These are phyloP conservation scores for Pampusana beccarii DNA, from an alignment of 2,113 vertebrate species.

Conservation along the genomic window DNA sequence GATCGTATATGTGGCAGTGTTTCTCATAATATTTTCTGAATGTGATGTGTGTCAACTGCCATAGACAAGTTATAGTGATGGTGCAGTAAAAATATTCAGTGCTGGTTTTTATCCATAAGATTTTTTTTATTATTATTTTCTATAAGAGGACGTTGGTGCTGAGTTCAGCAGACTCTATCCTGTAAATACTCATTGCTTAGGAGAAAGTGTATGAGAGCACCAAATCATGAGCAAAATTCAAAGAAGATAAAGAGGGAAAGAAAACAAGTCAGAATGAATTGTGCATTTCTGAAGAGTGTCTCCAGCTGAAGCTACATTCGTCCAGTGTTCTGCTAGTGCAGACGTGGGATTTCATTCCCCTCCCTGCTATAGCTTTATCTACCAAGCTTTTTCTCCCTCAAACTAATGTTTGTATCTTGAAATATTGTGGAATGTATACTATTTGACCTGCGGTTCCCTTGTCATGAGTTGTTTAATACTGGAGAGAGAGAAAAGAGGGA, in stretches of 20 bases:
- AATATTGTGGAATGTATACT: neutral
- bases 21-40: neutral
- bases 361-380: neutral
- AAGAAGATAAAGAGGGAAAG: neutral
- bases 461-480: neutral
- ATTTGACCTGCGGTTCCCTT: neutral
- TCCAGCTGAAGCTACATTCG: neutral
- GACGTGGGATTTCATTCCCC: neutral
- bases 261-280: neutral
- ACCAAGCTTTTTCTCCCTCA: neutral
- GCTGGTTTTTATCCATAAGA: neutral
- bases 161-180: neutral
- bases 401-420: neutral
- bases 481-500: neutral
- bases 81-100: neutral
- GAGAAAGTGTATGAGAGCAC: neutral
- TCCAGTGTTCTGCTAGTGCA: neutral
- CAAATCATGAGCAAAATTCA: neutral
- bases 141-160: neutral
- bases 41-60: neutral
- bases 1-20: neutral
- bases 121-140: neutral
- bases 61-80: neutral
- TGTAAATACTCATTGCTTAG: neutral
- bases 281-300: neutral